phyloP scores from a whole-genome alignment of 2,797 vertebrate genomes.

The Lagorchestes hirsutus region DNA sequence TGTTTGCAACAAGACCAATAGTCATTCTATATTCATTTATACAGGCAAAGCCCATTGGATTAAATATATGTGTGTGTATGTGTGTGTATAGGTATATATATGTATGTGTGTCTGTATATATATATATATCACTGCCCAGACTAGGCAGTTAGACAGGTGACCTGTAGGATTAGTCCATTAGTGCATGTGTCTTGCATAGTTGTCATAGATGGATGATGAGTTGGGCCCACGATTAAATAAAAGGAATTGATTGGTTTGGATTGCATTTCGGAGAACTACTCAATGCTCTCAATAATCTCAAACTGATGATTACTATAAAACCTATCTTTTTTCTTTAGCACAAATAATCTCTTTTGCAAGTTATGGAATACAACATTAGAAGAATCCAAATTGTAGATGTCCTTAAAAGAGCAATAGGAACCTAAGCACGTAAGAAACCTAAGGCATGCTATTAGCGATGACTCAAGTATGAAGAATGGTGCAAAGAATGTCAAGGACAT shows the following conservation, averaged over 20 bases:
- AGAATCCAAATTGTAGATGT: not conserved
- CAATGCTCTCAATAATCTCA: not conserved
- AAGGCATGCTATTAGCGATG: not conserved
- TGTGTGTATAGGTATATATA: too few relatives aligned
- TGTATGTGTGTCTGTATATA: too few relatives aligned
- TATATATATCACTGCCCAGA: not conserved
- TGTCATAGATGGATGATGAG: not conserved
- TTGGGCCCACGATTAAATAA: not conserved
- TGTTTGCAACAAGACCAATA: not conserved
- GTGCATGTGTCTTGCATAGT: not conserved
- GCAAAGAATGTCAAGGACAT: not conserved
- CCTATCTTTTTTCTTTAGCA: not conserved
- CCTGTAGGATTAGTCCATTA: not conserved
- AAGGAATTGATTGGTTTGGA: not conserved
- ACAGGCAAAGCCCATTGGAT: not conserved
- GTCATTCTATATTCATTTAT: not conserved
- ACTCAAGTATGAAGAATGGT: not conserved
- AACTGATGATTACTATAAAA: not conserved
- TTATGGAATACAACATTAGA: not conserved
- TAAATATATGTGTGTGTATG: not conserved
- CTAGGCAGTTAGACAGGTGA: not conserved
- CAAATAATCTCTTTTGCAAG: not conserved
- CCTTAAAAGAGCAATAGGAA: not conserved
- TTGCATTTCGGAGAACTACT: not conserved
- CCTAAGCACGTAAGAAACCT: not conserved